Conservation (phyloP, 2,113 vertebrate genomes). For the Syrmaticus mikado region DNA sequence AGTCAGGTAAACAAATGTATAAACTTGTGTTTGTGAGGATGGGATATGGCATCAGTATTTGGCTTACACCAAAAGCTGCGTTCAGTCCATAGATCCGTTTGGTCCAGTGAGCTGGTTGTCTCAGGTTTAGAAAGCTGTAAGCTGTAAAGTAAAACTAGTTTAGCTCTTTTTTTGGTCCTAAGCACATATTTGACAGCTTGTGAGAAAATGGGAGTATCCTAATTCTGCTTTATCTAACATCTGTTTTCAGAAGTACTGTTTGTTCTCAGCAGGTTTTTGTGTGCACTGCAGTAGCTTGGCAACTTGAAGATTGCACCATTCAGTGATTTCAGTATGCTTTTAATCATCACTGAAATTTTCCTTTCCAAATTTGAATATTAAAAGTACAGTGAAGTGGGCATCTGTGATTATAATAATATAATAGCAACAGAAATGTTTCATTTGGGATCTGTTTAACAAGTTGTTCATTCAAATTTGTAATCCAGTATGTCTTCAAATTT, state of each 20-base stretch:
- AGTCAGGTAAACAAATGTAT: not conserved
- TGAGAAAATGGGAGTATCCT: slow-evolving; percentile 32
- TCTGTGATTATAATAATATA: not conserved
- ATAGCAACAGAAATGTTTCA: not conserved
- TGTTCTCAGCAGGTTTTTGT: slow-evolving; percentile 69
- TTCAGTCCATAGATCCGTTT: not conserved
- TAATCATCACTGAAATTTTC: slow-evolving; percentile 50
- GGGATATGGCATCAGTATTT: not conserved
- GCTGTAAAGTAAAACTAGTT: not conserved
- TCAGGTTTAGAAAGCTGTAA: not conserved
- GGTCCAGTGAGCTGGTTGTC: not conserved
- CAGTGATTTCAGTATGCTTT: slow-evolving; percentile 33
- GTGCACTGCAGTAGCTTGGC: slow-evolving; percentile 60
- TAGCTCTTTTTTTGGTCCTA: slow-evolving; percentile 1
- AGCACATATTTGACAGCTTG: not conserved
- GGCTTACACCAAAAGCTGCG: not conserved
- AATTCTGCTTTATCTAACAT: slow-evolving; percentile 62
- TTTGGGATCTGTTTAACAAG: not conserved
- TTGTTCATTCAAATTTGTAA: not conserved
- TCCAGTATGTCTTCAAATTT: not conserved
- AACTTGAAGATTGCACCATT: slow-evolving; percentile 55
- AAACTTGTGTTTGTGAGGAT: not conserved
- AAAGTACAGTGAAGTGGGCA: not conserved
- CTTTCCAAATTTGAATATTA: slow-evolving; percentile 54
- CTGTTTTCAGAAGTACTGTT: slow-evolving; percentile 62